These are phyloP conservation scores for Falco naumanni DNA, from an alignment of 2,797 vertebrate genomes.

Conservation along the genomic window DNA sequence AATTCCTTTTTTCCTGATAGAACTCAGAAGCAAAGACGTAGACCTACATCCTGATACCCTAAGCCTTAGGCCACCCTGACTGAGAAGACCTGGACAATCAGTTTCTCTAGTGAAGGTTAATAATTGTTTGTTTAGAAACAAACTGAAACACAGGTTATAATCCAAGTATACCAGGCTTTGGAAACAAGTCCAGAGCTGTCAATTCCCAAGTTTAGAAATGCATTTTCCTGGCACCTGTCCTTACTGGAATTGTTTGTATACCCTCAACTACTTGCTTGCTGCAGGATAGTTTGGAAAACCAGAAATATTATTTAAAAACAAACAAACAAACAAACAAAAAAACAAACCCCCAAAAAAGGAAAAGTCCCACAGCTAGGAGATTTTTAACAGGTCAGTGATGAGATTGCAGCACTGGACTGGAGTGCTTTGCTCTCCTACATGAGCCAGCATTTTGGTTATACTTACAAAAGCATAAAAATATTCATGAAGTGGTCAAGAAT, in stretches of 20 bases:
- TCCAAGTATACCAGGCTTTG: neutral
- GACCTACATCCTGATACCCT: neutral
- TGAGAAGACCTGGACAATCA: neutral
- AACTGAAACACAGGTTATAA: neutral
- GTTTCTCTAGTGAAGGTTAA: neutral
- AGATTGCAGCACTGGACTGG: neutral
- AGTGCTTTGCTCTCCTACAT: neutral
- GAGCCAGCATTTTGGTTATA: neutral
- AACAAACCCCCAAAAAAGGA: no score
- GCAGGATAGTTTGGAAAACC: neutral
- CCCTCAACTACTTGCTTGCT: neutral
- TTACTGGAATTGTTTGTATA: slow-evolving; percentile 11
- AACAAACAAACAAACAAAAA: neutral
- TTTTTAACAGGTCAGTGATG: neutral
- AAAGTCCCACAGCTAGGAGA: neutral
- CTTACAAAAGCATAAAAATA: neutral
- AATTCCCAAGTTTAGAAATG: neutral
- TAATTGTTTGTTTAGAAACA: slow-evolving; percentile 8
- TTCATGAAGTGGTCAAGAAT: neutral
- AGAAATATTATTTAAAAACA: neutral
- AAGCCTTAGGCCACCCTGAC: neutral
- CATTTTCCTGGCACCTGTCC: slow-evolving; percentile 12
- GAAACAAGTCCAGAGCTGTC: neutral
- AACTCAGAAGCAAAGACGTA: neutral
- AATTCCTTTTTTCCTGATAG: neutral